A percentile compares a stretch with the other conserved stretches of the same genome.
Evolutionary conservation across 2,113 vertebrate species (phyloP).

Genomic region (Callopanchax toddi): DNA sequence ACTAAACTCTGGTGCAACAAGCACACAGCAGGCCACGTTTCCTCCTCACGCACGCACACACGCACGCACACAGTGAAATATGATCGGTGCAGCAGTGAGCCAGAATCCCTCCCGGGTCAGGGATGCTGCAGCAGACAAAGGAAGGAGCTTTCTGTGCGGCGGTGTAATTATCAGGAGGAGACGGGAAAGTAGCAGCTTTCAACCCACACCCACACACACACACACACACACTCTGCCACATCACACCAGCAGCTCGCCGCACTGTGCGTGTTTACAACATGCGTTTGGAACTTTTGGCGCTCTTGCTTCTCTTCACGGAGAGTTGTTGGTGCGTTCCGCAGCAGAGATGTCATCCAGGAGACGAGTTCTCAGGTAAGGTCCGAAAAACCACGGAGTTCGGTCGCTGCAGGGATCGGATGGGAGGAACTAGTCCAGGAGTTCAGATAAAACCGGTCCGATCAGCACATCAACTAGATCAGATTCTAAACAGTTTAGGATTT

Average conservation of each 20-base stretch:
- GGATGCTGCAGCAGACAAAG: conserved; percentile 70
- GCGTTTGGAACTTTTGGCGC: conserved; percentile 64
- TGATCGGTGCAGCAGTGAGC: conserved; percentile 43
- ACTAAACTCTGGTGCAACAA: too few relatives aligned
- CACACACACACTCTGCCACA: conserved; percentile 80
- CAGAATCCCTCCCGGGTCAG: conserved; percentile 28
- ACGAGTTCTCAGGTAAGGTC: conserved; percentile 82
- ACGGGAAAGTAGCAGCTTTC: conserved; percentile 13
- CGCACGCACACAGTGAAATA: conserved; percentile 47
- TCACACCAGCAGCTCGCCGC: conserved; percentile 66
- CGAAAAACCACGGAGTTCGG: background rate
- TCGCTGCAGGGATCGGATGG: background rate
- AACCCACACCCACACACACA: background rate
- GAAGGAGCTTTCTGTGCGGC: conserved; percentile 43
- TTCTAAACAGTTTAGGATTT: too few relatives aligned
- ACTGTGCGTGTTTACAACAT: conserved; percentile 53
- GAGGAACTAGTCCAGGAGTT: too few relatives aligned
- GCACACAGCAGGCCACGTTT: conserved; percentile 51
- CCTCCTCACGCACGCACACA: conserved; percentile 27
- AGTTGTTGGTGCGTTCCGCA: conserved; percentile 67
- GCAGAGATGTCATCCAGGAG: conserved; percentile 69
- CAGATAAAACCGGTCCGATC: too few relatives aligned
- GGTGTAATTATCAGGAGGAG: conserved; percentile 41
- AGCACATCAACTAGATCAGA: too few relatives aligned
- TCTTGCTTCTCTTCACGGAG: conserved; percentile 44